Conservation (phyloP, 2,888 invertebrate species). For the Lithophane semibrunnea region DNA sequence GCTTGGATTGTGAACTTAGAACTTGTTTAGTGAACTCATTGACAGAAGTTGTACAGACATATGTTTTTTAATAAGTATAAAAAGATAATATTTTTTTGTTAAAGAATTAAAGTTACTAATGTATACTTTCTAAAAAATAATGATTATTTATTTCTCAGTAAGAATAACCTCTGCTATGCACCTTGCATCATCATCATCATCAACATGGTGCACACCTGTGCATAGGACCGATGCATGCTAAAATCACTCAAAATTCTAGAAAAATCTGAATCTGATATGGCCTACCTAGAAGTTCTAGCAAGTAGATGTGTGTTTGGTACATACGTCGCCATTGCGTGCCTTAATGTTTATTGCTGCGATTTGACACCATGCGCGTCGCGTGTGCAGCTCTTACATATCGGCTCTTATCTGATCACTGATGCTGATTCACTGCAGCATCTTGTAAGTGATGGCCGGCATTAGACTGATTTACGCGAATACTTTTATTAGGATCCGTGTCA, state of each 20-base stretch:
- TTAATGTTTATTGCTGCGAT: conserved; percentile 28
- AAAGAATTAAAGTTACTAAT: conserved; percentile 20
- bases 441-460: conserved; percentile 18
- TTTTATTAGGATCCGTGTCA: conserved; percentile 25
- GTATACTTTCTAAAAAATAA: not conserved
- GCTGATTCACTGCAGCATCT: conserved; percentile 32
- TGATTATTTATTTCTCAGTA: conserved; percentile 4
- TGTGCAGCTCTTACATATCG: conserved; percentile 35
- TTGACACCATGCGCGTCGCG: conserved; percentile 44
- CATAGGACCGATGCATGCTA: not conserved
- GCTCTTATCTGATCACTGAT: conserved; percentile 50
- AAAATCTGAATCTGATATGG: not conserved
- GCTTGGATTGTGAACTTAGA: conserved; percentile 52
- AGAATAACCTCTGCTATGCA: not conserved
- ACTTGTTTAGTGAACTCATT: conserved; percentile 72
- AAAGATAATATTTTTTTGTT: not conserved
- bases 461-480: conserved; percentile 46
- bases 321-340: conserved; percentile 31
- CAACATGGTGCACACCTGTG: not conserved
- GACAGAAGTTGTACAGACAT: conserved; percentile 72
- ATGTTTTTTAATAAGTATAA: conserved; percentile 61
- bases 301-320: not conserved
- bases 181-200: not conserved
- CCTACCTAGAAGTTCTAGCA: not conserved
- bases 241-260: not conserved